Evolutionary conservation across 1,140 invertebrate genomes (phyloP), one percentile per base, ranked within the genome.

Genomic region (Drosophila punjabiensis): DNA sequence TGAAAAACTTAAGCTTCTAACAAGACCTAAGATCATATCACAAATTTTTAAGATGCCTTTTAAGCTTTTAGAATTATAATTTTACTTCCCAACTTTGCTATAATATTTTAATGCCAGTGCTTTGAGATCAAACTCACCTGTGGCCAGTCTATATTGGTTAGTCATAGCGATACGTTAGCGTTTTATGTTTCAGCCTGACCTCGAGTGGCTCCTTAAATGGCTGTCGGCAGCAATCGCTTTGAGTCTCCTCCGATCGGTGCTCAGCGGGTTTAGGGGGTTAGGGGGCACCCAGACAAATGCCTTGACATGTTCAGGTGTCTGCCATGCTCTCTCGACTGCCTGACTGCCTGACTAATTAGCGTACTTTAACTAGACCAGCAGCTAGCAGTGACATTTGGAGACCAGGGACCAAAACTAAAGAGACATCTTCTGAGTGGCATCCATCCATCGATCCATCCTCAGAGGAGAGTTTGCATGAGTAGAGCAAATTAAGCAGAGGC

Each of bases 281-380:
- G 20, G 74, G 69, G 80, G 76, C 71, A 50, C 24, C 10, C 48
- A 16, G 77, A 41, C 81, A 74, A 78, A 66, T 81, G 66, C 87
- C 87, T 91, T 90, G 86, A 90, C 87, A 90, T 91, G 82, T 82
- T 91, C 86, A 90, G 79, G 79, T 90, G 86, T 80, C 70, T 76
- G 65, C 50, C 64, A 39, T 47, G 53, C 45, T 39, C 39, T 53
- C 55, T 56, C 14, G 33, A 16, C 55, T 16, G 53, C 32, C 48
- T 52, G 16, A 28, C 62, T 64, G 56, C 7, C 55, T 82, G 85
- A 89, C 82, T 85, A 90, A 90, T 89, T 90, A 81, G 82, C 47
- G 59, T 71, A 79, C 69, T 82, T 66, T 69, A 76, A 76, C 71
- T 87, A 59, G 73, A 64, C 65, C 47, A 68, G 35, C 63, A 41